These are phyloP conservation scores for Lophura nycthemera DNA, from an alignment of 2,113 vertebrate species.

Conservation along the genomic window DNA sequence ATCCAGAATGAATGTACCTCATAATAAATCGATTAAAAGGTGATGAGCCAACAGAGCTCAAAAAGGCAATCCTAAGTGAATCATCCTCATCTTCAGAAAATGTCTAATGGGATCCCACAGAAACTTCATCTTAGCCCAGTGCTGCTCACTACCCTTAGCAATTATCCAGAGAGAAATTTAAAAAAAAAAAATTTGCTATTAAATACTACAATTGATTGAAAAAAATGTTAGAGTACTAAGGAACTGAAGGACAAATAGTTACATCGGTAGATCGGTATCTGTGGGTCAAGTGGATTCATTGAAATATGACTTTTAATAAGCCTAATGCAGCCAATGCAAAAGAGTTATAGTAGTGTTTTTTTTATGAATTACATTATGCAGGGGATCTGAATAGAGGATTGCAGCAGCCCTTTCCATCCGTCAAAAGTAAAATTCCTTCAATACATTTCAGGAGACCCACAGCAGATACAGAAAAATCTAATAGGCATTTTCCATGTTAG, in stretches of 20 bases:
- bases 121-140: not conserved
- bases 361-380: not conserved
- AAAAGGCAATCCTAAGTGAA: constrained; percentile 48
- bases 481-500: not conserved
- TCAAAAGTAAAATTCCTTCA: not conserved
- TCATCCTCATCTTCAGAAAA: not conserved
- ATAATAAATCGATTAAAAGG: constrained; percentile 48
- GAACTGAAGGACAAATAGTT: not conserved
- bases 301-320: not conserved
- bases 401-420: not conserved
- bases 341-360: not conserved
- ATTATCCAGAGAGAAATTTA: not conserved
- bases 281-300: not conserved
- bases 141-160: not conserved
- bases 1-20: constrained; percentile 39
- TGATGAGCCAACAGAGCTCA: not conserved
- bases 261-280: not conserved
- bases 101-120: constrained; percentile 1
- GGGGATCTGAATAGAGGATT: not conserved
- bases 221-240: not conserved
- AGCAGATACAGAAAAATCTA: not conserved
- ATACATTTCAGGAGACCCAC: not conserved
- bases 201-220: not conserved
- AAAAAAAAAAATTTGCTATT: not conserved
- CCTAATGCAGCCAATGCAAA: not conserved